phyloP scores from a whole-genome alignment of 2,113 vertebrate species.

The Epinephelus cyanopodus region DNA sequence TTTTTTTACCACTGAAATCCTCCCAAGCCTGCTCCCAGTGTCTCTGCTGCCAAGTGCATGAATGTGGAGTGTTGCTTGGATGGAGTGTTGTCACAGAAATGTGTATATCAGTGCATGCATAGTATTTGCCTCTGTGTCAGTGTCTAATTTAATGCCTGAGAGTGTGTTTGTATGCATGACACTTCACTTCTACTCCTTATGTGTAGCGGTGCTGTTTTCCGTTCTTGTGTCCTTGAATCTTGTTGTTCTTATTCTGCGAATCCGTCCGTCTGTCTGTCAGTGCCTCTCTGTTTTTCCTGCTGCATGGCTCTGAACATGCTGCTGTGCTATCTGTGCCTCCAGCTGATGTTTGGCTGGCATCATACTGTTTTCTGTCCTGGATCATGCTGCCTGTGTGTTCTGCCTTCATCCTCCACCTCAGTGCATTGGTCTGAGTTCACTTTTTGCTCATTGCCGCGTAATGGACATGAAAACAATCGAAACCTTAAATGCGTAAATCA shows the following conservation, averaged over 20 bases:
- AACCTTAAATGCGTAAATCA: not conserved
- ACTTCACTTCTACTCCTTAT: slow-evolving; percentile 12
- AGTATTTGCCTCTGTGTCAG: slow-evolving; percentile 23
- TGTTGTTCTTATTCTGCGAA: slow-evolving; percentile 33
- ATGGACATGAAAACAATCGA: not conserved
- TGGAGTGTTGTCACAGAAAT: slow-evolving; percentile 41
- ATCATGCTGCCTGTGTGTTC: slow-evolving; percentile 15
- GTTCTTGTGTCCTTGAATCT: slow-evolving; percentile 30
- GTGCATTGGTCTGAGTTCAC: slow-evolving; percentile 25
- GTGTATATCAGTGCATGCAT: slow-evolving; percentile 20
- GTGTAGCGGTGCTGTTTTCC: slow-evolving; percentile 43
- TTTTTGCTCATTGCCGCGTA: slow-evolving; percentile 8
- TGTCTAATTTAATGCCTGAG: slow-evolving; percentile 3
- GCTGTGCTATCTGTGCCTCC: slow-evolving; percentile 63
- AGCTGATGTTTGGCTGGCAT: slow-evolving; percentile 65
- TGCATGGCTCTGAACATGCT: slow-evolving; percentile 51
- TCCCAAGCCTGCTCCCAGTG: slow-evolving; percentile 30
- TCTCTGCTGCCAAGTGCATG: slow-evolving; percentile 44
- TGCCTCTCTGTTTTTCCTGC: slow-evolving; percentile 26
- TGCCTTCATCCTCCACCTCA: slow-evolving; percentile 24
- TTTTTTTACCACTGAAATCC: slow-evolving; percentile 34
- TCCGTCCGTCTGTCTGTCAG: slow-evolving; percentile 48
- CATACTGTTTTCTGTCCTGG: slow-evolving; percentile 50
- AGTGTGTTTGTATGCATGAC: slow-evolving; percentile 49
- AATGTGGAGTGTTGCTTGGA: slow-evolving; percentile 29